Conservation (phyloP, 2,113 vertebrate genomes). For the Anarhynchus alexandrinus region DNA sequence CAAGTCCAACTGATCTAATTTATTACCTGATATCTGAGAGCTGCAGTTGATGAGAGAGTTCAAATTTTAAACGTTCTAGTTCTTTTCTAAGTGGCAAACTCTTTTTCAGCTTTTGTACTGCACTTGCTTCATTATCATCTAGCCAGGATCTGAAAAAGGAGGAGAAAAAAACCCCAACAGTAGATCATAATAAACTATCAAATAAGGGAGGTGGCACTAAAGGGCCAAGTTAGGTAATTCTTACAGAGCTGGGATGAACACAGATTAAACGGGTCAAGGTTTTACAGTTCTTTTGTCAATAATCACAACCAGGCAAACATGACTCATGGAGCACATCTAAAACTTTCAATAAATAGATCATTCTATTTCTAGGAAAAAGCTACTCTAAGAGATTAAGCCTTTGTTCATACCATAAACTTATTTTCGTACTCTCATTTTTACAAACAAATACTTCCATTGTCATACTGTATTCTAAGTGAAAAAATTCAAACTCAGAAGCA, state of each 20-base stretch:
- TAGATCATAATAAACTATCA: not conserved
- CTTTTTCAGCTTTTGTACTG: constrained; percentile 79
- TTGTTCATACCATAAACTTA: not conserved
- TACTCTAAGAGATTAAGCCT: not conserved
- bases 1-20: not conserved
- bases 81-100: constrained; percentile 88
- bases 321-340: not conserved
- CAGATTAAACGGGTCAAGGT: not conserved
- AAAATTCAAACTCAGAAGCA: not conserved
- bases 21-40: constrained; percentile 89
- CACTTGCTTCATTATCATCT: constrained; percentile 79
- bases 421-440: not conserved
- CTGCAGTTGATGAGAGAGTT: constrained; percentile 81
- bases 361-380: not conserved
- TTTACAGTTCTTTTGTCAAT: not conserved
- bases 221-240: not conserved
- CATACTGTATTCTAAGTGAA: not conserved
- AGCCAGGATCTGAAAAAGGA: constrained; percentile 84
- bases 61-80: constrained; percentile 82
- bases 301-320: not conserved
- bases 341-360: not conserved
- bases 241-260: not conserved
- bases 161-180: not conserved
- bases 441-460: not conserved
- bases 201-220: not conserved